Base-by-base conservation (phyloP, 2,797 vertebrate genomes). In the Remorina albescens region DNA sequence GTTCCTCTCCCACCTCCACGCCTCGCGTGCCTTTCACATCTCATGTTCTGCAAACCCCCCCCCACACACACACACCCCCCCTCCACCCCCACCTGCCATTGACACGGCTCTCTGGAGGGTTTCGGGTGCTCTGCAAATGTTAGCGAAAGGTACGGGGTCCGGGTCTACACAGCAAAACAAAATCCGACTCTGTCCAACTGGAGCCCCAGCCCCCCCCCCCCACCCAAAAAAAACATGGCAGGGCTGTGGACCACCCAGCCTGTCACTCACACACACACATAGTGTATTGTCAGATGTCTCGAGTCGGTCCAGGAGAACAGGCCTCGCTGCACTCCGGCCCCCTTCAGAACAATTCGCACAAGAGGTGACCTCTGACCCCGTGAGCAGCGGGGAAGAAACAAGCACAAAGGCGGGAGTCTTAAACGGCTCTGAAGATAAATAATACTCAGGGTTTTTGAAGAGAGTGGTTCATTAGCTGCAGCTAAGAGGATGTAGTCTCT, bases 241-340 rank as follows among this genome's bases (percentile, higher is more conserved):
- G 21, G 50, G 67, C 70, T 50, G 58, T 26, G 72, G 88, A 87
- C 89, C 88, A 89, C 86, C 89, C 86, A 90, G 69, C 49, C 70
- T 70, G 82, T 76, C 71, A 83, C 42, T 50, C 57, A 76, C 69
- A 81, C 77, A 74, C 63, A 82, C 61, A 66, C 30, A 65, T n/a
- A n/a, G 30, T 32, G 59, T 71, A 83, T 90, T 90, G 86, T 87
- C 84, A 64, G 67, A 74, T 59, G 65, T 77, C 81, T 90, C 85
- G 83, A 89, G 70, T 64, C 18, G 16, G 68, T 84, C 85, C 84
- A 88, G 80, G 67, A 75, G 69, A 87, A 37, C 81, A 68, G 81
- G 60, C 71, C 70, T 74, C 6, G 6, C 68, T 88, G 59, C 58
- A 71, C 79, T 87, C 67, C 69, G 62, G 68, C 79, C 71, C 49